Evolutionary conservation across 2,797 vertebrate species (phyloP), one percentile per base, ranked within the genome.

Genomic region (Poeciliopsis presidionis): DNA sequence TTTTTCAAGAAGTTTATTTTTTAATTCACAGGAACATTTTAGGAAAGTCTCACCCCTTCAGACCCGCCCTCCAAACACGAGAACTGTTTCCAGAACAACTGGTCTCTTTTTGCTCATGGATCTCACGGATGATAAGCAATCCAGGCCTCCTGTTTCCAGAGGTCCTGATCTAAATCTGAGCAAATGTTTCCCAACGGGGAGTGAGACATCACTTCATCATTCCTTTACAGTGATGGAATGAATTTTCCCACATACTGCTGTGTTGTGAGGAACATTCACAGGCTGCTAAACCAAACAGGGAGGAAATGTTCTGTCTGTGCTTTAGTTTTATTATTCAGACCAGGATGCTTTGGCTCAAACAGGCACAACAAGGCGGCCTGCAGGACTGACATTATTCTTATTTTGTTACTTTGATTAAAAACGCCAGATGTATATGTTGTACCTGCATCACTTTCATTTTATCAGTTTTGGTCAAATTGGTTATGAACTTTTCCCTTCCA

Each of bases 211-310:
- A 83, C 80, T 87, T 86, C 86, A 89, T 41, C 86, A 93, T 93
- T 91, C 91, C 87, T 90, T 80, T 72, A 77, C 11, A 72, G 39
- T 91, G 89, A 91, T 82, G 91, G 81, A 90, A 88, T 88, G 74
- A 86, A 88, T 87, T 87, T 87, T 88, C 88, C 89, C 89, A 90
- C 87, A 83, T 89, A 86, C 83, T 75, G 72, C 59, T 81, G 88
- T 25, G 61, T 70, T 81, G 88, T 20, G 82, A 83, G 81, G 73
- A 79, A 85, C 74, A 45, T 79, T 86, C 79, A 72, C 77, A 76
- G 81, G 47, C 82, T 18, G 46, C 22, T 16, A 16, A 49, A 72
- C 55, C 71, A 65, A 59, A 73, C 36, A 1, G 16, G 30, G 45
- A 53, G 46, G 67, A 46, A 67, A 49, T 7, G 5, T 53, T 49